Conservation (phyloP, 2,888 invertebrate species). For the Agrotis clavis region DNA sequence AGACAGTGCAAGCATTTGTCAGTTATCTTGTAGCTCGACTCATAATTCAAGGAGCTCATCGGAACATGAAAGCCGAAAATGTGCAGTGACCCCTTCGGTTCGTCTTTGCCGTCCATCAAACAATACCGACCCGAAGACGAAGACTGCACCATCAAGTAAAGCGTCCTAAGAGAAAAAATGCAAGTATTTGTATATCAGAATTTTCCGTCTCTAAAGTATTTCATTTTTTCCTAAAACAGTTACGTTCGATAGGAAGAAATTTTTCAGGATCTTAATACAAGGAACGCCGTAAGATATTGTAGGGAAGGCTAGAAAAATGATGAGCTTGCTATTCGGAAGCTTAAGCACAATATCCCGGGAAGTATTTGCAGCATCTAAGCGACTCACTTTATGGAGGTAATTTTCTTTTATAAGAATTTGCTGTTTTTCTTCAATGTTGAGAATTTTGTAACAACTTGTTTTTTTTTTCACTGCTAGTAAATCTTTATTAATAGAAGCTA, state of each 20-base stretch:
- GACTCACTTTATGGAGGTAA: constrained; percentile 40
- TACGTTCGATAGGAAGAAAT: constrained; percentile 39
- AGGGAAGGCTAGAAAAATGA: constrained; percentile 54
- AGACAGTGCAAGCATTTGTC: no score
- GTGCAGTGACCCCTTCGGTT: no score
- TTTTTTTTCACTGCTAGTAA: background rate
- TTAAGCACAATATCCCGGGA: constrained; percentile 33
- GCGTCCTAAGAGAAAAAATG: background rate
- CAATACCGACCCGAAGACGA: no score
- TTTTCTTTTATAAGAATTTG: constrained; percentile 38
- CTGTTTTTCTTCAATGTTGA: constrained; percentile 7
- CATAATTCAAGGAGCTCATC: no score
- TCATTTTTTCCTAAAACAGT: constrained; percentile 43
- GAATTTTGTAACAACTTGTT: constrained; percentile 14
- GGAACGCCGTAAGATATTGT: constrained; percentile 46
- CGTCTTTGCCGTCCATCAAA: no score
- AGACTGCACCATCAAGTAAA: background rate
- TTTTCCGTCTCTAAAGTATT: constrained; percentile 27
- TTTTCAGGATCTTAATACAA: constrained; percentile 45
- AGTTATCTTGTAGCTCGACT: no score
- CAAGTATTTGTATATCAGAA: constrained; percentile 23
- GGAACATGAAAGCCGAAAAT: no score
- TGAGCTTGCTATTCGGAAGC: constrained; percentile 45
- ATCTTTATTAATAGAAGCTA: background rate
- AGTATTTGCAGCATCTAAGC: constrained; percentile 37